A percentile compares a stretch with the other conserved stretches of the same genome.
Conservation (phyloP, 2,113 vertebrate genomes). For the Myotis lucifugus region DNA sequence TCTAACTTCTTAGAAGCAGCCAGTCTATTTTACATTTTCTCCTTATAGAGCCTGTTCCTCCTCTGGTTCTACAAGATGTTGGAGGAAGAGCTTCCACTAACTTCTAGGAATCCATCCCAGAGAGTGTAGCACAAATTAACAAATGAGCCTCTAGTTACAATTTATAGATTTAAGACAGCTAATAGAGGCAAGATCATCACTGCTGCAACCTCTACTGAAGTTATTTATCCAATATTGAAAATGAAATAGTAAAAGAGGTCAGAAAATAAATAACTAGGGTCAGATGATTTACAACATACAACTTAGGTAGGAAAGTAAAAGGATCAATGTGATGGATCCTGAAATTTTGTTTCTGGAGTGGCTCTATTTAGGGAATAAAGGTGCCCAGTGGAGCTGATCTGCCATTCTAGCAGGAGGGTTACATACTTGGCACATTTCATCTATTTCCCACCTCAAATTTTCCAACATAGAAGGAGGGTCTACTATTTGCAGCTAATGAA, state of each 20-base stretch:
- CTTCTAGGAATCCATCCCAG: background rate
- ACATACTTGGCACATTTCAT: background rate
- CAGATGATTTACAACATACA: constrained; percentile 22
- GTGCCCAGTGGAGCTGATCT: background rate
- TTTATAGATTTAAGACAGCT: background rate
- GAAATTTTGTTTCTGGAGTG: background rate
- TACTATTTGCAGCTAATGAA: background rate
- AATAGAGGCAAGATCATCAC: constrained; percentile 50
- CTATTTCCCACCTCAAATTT: background rate
- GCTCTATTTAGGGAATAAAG: background rate
- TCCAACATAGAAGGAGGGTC: background rate
- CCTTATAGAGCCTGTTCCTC: background rate
- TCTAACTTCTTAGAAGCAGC: background rate
- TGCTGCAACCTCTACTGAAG: constrained; percentile 41
- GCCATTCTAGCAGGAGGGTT: background rate
- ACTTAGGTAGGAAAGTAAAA: constrained; percentile 32
- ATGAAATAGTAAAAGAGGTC: constrained; percentile 51
- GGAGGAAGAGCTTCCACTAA: background rate
- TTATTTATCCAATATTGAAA: constrained; percentile 65
- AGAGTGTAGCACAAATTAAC: background rate
- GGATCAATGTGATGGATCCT: background rate
- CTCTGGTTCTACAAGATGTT: background rate
- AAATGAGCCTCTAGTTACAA: constrained; percentile 29
- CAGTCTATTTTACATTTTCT: background rate
- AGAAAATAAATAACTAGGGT: constrained; percentile 34